phyloP scores from a whole-genome alignment of 2,797 vertebrate species.

The Protonibea diacanthus region DNA sequence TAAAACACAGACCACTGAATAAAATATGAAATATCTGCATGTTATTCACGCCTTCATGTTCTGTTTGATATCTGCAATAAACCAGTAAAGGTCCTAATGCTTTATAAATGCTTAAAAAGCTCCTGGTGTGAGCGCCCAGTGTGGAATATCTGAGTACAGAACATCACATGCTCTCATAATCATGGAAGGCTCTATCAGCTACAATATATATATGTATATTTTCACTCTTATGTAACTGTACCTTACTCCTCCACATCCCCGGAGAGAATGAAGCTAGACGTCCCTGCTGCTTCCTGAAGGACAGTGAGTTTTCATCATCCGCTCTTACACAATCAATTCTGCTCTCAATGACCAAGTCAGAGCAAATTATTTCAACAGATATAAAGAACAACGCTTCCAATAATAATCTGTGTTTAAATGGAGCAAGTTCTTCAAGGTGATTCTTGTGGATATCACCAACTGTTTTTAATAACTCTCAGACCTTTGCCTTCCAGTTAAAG shows the following conservation, averaged over 20 bases:
- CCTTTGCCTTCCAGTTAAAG: neutral
- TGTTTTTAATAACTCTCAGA: neutral
- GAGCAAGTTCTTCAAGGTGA: neutral
- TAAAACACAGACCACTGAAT: neutral
- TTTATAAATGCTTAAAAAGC: slow-evolving; percentile 21
- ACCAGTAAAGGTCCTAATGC: neutral
- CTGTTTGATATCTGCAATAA: neutral
- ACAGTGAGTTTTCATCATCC: slow-evolving; percentile 37
- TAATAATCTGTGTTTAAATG: neutral
- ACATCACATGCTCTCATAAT: slow-evolving; percentile 49
- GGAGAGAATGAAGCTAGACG: slow-evolving; percentile 44
- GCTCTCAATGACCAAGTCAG: slow-evolving; percentile 5
- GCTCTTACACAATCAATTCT: slow-evolving; percentile 29
- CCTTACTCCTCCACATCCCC: slow-evolving; percentile 65
- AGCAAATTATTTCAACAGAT: neutral
- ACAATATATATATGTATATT: slow-evolving; percentile 19
- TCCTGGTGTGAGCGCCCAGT: slow-evolving; percentile 15
- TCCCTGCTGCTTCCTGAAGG: slow-evolving; percentile 28
- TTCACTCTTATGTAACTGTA: slow-evolving; percentile 77
- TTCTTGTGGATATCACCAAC: neutral
- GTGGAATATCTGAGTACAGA: slow-evolving; percentile 32
- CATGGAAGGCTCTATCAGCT: slow-evolving; percentile 28
- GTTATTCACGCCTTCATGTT: neutral
- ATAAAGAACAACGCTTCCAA: neutral
- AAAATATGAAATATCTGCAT: neutral